Conservation (phyloP, 2,888 invertebrate species). For the Dynastes tityus region DNA sequence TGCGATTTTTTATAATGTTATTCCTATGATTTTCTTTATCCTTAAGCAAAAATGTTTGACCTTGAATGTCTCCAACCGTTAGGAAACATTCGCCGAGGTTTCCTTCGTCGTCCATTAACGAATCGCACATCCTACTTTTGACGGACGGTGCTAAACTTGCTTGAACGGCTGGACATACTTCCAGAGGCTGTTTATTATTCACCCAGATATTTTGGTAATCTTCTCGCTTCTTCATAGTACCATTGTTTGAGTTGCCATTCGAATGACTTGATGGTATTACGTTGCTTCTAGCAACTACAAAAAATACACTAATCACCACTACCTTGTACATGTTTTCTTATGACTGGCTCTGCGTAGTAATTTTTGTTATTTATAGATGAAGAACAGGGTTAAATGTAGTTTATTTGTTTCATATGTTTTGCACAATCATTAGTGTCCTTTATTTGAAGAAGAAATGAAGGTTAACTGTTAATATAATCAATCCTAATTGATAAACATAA, state of each 20-base stretch:
- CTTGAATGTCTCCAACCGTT: slow-evolving; percentile 43
- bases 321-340: slow-evolving; percentile 17
- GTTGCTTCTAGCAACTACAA: slow-evolving; percentile 28
- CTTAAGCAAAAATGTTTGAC: neutral
- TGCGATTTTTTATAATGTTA: neutral
- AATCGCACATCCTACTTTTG: slow-evolving; percentile 45
- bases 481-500: neutral
- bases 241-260: slow-evolving; percentile 11
- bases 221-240: slow-evolving; percentile 22
- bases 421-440: slow-evolving; percentile 8
- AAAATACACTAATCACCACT: slow-evolving; percentile 9
- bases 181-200: slow-evolving; percentile 43
- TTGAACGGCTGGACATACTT: slow-evolving; percentile 43
- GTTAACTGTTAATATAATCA: slow-evolving; percentile 6
- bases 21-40: neutral
- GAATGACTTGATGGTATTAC: slow-evolving; percentile 38
- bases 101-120: slow-evolving; percentile 17
- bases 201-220: slow-evolving; percentile 43
- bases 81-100: slow-evolving; percentile 35
- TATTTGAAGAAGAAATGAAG: slow-evolving; percentile 12
- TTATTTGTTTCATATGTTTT: slow-evolving; percentile 35
- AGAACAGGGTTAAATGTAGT: slow-evolving; percentile 25
- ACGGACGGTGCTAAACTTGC: slow-evolving; percentile 42
- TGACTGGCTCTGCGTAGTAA: neutral
- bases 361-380: slow-evolving; percentile 17